phyloP scores from a whole-genome alignment of 2,113 vertebrate genomes.

The Ramphastos sulfuratus region DNA sequence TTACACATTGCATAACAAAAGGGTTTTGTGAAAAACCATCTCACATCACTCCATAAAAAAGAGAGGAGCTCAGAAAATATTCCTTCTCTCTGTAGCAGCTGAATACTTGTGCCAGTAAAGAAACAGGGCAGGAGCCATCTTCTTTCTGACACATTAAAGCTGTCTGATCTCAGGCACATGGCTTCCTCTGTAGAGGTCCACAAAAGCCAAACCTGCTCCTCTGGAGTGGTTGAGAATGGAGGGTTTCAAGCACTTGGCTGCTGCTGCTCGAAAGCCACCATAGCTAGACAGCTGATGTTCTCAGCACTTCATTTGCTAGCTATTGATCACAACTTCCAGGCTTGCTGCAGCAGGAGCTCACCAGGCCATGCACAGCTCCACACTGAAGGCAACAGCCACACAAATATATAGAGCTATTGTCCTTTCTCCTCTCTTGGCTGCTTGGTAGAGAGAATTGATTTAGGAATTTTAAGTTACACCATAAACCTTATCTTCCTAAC shows the following conservation, averaged over 20 bases:
- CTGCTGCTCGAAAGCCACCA: background rate
- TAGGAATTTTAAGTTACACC: background rate
- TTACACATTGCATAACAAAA: slow-evolving; percentile 27
- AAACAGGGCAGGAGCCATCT: background rate
- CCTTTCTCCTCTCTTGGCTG: background rate
- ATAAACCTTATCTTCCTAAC: background rate
- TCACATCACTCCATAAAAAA: background rate
- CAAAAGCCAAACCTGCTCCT: background rate
- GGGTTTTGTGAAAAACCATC: slow-evolving; percentile 17
- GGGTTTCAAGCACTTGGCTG: background rate
- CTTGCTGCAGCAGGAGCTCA: background rate
- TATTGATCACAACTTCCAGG: background rate
- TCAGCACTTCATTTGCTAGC: background rate
- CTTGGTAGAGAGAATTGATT: background rate
- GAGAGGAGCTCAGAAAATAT: background rate
- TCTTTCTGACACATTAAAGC: background rate
- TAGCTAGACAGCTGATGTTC: rapidly evolving
- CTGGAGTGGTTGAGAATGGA: background rate
- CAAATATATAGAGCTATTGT: rapidly evolving
- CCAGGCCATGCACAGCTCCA: rapidly evolving
- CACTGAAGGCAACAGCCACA: rapidly evolving
- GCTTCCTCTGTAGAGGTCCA: rapidly evolving
- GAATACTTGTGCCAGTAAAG: background rate
- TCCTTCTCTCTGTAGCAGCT: background rate
- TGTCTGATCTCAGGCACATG: background rate